Base-by-base conservation (phyloP, 92 coral and sea anemone species). In the Epizoanthus rinbou region DNA sequence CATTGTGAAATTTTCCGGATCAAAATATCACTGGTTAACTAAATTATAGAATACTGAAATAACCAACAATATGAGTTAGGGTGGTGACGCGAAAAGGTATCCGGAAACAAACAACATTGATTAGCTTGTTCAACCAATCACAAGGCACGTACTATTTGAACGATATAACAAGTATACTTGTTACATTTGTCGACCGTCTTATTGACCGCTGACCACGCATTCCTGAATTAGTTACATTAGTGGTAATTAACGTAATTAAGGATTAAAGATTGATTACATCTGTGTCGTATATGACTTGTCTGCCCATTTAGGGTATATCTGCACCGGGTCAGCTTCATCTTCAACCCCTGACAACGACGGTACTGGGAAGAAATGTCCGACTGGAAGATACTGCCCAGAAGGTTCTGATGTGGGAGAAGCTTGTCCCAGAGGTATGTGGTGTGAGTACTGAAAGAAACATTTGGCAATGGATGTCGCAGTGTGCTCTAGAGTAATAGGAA, bases 391-490 rank as follows among this genome's bases (percentile, higher is more conserved):
- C 75, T 97, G 99, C 67, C 93, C 89, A 6, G 86, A 89, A 45
- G 98, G 98, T 54, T 97, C 99, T 31, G 92, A 93, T 53, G 88
- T 84, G 28, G 98, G 98, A 28, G 80, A 86, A 63, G 91, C 85
- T 11, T 97, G 99, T 68, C 95, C 95, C 13, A 85, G 76, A 82
- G 99, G 99, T 95, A 81, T 69, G 93, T 23, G 31, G 25, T 41
- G 25, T 57, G 28, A 62, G 31, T 3, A 43, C 8, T 67, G 15
- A 14, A 41, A 0, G 22, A 37, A 31, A n/a, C 3, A 18, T 10
- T 50, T 50, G 14, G 54, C 15, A 50, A 50, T 3, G 54, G 54
- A 50, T 50, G 54, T 10, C 2, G 5, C 5, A 37, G 5, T 37
- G 43, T 37, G 43, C 3, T 28, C 2, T 28, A 28, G 31, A 28